Evolutionary conservation across 2,888 invertebrate species (phyloP).

Genomic region (Halictus ligatus): DNA sequence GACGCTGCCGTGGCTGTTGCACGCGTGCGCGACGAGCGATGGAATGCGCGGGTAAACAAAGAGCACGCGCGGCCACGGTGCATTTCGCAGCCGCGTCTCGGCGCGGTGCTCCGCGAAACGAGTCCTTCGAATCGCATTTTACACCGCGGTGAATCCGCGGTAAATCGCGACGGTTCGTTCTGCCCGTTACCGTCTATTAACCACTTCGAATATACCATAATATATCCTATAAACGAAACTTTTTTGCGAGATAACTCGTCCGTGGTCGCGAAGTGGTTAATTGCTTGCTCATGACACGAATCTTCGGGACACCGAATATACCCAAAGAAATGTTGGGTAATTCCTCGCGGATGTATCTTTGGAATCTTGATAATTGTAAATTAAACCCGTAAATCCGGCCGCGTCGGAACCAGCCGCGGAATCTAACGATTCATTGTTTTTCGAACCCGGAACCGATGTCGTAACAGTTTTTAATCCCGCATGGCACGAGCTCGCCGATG

Average conservation of each 20-base stretch:
- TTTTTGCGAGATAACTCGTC: no score
- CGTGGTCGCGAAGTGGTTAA: no score
- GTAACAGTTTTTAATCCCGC: not conserved
- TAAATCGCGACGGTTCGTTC: not conserved
- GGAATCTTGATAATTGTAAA: no score
- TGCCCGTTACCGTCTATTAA: not conserved
- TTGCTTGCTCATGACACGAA: not conserved
- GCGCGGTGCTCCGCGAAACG: not conserved
- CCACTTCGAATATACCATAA: no score
- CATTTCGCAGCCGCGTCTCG: slow-evolving; percentile 6
- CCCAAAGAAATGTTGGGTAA: no score
- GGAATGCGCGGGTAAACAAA: slow-evolving; percentile 74
- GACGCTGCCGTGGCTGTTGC: slow-evolving; percentile 3
- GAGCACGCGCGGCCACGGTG: slow-evolving; percentile 55
- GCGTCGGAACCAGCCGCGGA: not conserved
- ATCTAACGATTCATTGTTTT: not conserved
- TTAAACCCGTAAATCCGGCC: no score
- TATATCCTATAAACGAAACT: no score
- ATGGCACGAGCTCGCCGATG: not conserved
- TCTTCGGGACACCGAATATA: no score
- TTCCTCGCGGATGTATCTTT: no score
- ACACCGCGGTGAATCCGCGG: not conserved
- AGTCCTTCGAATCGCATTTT: not conserved
- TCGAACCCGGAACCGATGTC: not conserved
- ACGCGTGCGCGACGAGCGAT: slow-evolving; percentile 38